Base-by-base conservation (phyloP, 2,113 vertebrate genomes). In the Coryphaenoides rupestris region DNA sequence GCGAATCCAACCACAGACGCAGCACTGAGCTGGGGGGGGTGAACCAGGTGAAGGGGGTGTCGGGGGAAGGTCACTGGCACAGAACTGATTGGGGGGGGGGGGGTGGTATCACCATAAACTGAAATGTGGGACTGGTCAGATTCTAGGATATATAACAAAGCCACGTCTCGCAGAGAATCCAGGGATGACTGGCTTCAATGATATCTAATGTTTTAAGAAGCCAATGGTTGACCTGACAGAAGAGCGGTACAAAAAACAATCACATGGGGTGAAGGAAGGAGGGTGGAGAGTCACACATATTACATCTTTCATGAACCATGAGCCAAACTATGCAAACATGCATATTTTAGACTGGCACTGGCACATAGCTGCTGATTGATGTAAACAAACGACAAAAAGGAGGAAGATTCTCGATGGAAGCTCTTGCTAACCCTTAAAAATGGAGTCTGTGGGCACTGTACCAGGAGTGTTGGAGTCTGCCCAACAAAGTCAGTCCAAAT, bases 301-400 rank as follows among this genome's bases (percentile, higher is more conserved):
- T 45, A 50, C 53, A 58, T 58, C 33, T 46, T 66, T 81, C 70
- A 75, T 62, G 23, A 90, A 84, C 71, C 82, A 54, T 33, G 26
- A 80, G 61, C 63, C 72, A 83, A 87, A 84, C 79, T 91, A 91
- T 91, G 90, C 90, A 90, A 60, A 84, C 46, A 76, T 89, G 91
- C 91, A 92, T 91, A 91, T 76, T 71, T 72, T 72, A 21, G 54
- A 55, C 10, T 21, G 21, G 10, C 68, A 84, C 59, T 64, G 62
- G 70, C 55, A 65, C n/a, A 57, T 17, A 55, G 66, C 63, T 66
- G 77, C 58, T 76, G 54, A 68, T 22, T 57, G 72, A 74, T 76
- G 40, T 55, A 73, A 75, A 59, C 22, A 56, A 73, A 70, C 65
- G n/a, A 59, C 23, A 63, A 26, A 73, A 63, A 62, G 72, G 21